Evolutionary conservation across 2,113 vertebrate species (phyloP).

Genomic region (Dermatemys mawii): DNA sequence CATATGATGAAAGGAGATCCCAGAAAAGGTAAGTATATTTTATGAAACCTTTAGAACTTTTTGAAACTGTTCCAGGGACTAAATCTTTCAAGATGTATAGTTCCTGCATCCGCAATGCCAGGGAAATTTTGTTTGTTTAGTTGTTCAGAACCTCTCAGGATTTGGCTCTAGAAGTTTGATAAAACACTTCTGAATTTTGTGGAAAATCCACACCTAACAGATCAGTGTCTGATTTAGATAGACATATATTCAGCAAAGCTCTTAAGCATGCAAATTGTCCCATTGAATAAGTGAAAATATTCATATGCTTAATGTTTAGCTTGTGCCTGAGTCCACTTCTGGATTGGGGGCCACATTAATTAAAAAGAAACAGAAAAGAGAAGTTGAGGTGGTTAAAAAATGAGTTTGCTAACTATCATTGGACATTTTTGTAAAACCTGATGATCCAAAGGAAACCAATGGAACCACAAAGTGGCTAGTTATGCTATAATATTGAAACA

Average conservation of each 20-base stretch:
- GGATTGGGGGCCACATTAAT: fast-evolving
- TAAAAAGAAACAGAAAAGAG: not conserved
- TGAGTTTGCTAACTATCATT: not conserved
- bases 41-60: not conserved
- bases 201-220: not conserved
- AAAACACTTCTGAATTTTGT: not conserved
- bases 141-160: not conserved
- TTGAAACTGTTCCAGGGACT: not conserved
- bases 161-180: not conserved
- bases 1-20: not conserved
- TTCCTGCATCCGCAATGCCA: not conserved
- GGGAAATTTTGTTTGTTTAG: not conserved
- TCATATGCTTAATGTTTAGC: not conserved
- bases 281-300: not conserved
- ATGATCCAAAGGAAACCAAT: not conserved
- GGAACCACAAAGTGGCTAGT: not conserved
- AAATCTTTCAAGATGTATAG: not conserved
- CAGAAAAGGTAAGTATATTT: not conserved
- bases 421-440: not conserved
- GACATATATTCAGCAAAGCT: not conserved
- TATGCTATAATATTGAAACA: not conserved
- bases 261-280: not conserved
- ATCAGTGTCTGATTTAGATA: fast-evolving
- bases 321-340: not conserved
- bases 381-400: not conserved